Percentiles rank a stretch among this genome's conserved stretches.
Conservation (phyloP, 1,140 invertebrate species). For the Saccostrea echinata region DNA sequence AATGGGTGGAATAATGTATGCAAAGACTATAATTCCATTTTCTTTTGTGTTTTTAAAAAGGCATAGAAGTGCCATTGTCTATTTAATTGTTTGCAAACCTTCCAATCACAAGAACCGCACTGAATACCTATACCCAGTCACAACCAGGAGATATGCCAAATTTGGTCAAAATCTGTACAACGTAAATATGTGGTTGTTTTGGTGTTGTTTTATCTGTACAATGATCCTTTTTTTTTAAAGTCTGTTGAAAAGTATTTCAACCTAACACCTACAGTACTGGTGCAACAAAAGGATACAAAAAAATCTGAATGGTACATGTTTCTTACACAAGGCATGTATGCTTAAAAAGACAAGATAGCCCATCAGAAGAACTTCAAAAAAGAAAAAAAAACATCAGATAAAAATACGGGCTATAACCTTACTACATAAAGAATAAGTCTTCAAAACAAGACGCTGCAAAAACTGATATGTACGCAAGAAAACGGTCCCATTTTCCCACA, state of each 20-base stretch:
- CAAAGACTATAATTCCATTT: conserved; percentile 37
- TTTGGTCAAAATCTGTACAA: conserved; percentile 24
- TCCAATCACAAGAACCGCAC: neutral
- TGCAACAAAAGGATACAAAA: neutral
- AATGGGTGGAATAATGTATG: conserved; percentile 3
- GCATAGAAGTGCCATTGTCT: conserved; percentile 30
- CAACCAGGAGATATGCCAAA: neutral
- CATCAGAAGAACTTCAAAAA: neutral
- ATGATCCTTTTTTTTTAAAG: neutral
- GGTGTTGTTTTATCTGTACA: neutral
- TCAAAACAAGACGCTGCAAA: neutral
- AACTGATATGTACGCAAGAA: neutral
- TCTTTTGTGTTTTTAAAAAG: conserved; percentile 29
- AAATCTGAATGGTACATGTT: neutral
- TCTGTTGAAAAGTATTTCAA: neutral
- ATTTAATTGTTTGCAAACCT: conserved; percentile 29
- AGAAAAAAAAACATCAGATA: conserved; percentile 1
- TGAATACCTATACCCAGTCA: neutral
- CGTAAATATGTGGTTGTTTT: neutral
- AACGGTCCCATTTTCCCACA: neutral
- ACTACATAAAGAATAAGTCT: neutral
- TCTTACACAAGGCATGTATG: neutral
- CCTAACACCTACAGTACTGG: conserved; percentile 10
- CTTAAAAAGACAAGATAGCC: conserved; percentile 1
- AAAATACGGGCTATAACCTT: neutral